A percentile compares a stretch with the other conserved stretches of the same genome.
Conservation (phyloP, 1,140 invertebrate genomes). For the Ceratoteleas bidentatus region DNA sequence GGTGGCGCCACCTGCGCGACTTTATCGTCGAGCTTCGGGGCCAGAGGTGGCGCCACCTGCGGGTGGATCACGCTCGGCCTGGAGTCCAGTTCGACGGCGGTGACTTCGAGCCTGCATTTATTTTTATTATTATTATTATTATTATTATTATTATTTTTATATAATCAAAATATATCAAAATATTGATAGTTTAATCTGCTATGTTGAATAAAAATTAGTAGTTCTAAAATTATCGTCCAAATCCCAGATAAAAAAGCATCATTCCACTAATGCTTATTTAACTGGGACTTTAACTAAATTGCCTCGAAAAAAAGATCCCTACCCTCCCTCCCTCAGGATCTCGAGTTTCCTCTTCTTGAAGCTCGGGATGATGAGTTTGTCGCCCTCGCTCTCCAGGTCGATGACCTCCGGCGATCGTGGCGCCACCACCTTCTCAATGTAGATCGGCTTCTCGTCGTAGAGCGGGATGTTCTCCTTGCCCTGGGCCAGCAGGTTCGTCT, state of each 20-base stretch:
- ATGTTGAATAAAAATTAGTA: too few relatives aligned
- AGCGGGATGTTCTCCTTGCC: constrained; percentile 83
- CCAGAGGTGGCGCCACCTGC: constrained; percentile 67
- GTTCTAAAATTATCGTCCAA: too few relatives aligned
- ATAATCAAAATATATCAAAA: too few relatives aligned
- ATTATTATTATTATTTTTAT: too few relatives aligned
- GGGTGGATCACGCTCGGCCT: constrained; percentile 73
- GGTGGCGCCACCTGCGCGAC: constrained; percentile 28
- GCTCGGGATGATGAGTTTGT: constrained; percentile 78
- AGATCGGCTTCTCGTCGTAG: constrained; percentile 77
- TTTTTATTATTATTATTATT: too few relatives aligned
- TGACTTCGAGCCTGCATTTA: constrained; percentile 83
- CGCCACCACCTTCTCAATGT: constrained; percentile 71
- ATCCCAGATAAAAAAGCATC: too few relatives aligned
- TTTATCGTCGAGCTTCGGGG: constrained; percentile 68
- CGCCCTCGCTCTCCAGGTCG: constrained; percentile 82
- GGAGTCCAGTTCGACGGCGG: constrained; percentile 81
- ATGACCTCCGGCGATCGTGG: constrained; percentile 85
- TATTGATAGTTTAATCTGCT: too few relatives aligned
- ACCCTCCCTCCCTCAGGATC: constrained; percentile 86
- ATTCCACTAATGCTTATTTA: too few relatives aligned
- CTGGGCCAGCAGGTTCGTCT: constrained; percentile 78
- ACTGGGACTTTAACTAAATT: too few relatives aligned
- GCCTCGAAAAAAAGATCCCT: too few relatives aligned
- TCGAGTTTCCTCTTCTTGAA: constrained; percentile 88